Conservation (phyloP, 2,113 vertebrate species). For the Tetrao urogallus region DNA sequence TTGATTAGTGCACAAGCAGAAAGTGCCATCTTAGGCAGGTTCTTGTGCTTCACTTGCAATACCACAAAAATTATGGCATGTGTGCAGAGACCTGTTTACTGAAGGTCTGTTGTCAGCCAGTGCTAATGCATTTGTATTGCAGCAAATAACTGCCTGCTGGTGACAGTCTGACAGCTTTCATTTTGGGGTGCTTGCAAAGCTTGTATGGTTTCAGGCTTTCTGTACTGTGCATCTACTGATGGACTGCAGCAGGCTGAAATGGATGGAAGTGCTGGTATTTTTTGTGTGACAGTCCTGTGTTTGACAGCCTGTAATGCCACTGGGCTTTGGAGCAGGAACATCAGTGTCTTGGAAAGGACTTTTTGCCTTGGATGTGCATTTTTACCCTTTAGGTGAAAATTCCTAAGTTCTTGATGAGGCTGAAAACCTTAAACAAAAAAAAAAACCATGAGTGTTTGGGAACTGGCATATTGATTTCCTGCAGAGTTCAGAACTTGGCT, state of each 20-base stretch:
- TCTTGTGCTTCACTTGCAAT: accelerated
- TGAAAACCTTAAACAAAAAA: background rate
- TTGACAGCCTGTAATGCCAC: background rate
- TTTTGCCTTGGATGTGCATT: background rate
- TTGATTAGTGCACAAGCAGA: background rate
- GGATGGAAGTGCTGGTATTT: background rate
- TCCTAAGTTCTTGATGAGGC: background rate
- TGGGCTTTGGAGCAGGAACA: background rate
- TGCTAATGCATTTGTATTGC: background rate
- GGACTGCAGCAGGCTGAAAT: background rate
- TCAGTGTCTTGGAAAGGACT: background rate
- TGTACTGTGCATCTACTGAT: background rate
- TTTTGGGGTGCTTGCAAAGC: background rate
- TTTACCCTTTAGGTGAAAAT: background rate
- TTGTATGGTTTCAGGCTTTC: background rate
- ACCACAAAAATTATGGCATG: background rate
- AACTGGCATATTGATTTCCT: background rate
- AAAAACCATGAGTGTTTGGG: background rate
- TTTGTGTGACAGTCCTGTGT: background rate
- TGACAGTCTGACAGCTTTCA: background rate
- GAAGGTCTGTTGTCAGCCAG: background rate
- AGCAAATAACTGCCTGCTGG: background rate
- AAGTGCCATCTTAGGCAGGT: background rate
- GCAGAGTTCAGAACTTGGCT: background rate
- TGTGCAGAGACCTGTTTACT: background rate